Conservation (phyloP, 2,888 invertebrate genomes). For the Odiellus spinosus region DNA sequence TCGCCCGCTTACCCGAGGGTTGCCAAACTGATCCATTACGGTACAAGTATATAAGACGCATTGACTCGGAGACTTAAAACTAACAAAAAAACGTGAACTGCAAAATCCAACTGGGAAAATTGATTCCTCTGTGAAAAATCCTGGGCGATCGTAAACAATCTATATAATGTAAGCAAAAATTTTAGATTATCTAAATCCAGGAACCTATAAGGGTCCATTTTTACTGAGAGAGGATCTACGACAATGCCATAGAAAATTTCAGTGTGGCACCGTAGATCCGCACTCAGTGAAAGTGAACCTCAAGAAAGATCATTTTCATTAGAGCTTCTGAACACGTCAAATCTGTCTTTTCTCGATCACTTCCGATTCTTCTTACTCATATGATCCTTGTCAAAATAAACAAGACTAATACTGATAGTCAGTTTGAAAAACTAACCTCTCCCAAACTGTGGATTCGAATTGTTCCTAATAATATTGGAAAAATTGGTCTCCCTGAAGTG, state of each 20-base stretch:
- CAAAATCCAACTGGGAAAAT: constrained; percentile 64
- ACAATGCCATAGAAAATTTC: too few relatives aligned
- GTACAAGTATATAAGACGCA: constrained; percentile 64
- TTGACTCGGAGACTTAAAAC: constrained; percentile 47
- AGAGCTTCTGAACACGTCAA: too few relatives aligned
- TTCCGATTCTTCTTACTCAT: too few relatives aligned
- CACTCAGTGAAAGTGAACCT: too few relatives aligned
- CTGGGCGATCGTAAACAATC: constrained; percentile 45
- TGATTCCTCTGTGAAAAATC: constrained; percentile 51
- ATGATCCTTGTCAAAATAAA: too few relatives aligned
- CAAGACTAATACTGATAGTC: neutral
- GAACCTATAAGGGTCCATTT: too few relatives aligned
- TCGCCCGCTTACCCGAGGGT: constrained; percentile 40
- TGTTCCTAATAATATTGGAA: constrained; percentile 53
- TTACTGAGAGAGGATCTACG: too few relatives aligned
- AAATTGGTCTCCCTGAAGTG: constrained; percentile 47
- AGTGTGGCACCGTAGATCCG: too few relatives aligned
- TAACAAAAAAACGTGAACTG: constrained; percentile 56
- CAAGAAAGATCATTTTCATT: too few relatives aligned
- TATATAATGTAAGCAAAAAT: too few relatives aligned
- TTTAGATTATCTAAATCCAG: too few relatives aligned
- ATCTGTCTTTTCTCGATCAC: too few relatives aligned
- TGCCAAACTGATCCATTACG: constrained; percentile 51
- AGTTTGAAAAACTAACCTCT: constrained; percentile 36
- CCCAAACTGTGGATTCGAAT: constrained; percentile 56